Conservation (phyloP, 2,888 invertebrate genomes). For the Megalurothrips usitatus region DNA sequence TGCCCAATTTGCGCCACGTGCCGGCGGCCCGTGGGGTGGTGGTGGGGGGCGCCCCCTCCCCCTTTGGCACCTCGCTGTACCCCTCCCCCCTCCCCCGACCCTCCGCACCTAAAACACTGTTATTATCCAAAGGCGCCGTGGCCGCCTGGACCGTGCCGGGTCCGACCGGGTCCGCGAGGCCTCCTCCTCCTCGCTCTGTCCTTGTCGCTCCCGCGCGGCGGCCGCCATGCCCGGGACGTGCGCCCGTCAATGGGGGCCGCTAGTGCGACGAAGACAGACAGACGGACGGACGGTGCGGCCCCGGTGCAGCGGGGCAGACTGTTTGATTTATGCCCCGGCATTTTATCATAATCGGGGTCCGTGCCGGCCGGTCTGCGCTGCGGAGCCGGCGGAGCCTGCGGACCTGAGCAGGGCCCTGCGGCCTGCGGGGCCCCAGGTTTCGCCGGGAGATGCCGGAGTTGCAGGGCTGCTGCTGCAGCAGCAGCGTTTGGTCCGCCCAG, state of each 20-base stretch:
- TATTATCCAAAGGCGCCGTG: conserved; percentile 11
- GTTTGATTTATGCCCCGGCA: neutral
- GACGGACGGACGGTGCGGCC: neutral
- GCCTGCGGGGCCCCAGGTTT: neutral
- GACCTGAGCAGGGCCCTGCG: too few relatives aligned
- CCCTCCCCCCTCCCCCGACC: neutral
- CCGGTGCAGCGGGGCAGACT: too few relatives aligned
- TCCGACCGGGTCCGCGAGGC: too few relatives aligned
- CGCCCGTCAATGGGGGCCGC: neutral
- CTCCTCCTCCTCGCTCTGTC: neutral
- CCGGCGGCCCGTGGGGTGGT: neutral
- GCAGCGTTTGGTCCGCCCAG: neutral
- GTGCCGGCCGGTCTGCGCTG: neutral
- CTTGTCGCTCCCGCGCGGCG: neutral
- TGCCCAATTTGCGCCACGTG: conserved; percentile 18
- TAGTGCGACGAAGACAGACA: neutral
- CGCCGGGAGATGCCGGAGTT: neutral
- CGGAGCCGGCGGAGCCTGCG: too few relatives aligned
- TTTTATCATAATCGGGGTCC: conserved; percentile 11
- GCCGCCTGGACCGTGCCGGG: neutral
- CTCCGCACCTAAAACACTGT: conserved; percentile 9
- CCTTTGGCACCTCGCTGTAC: neutral
- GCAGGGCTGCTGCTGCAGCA: too few relatives aligned
- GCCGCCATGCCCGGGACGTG: too few relatives aligned
- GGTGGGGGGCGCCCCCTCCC: neutral